These are phyloP conservation scores for Thymelicus lineola DNA, from an alignment of 2,888 invertebrate genomes.

Conservation along the genomic window DNA sequence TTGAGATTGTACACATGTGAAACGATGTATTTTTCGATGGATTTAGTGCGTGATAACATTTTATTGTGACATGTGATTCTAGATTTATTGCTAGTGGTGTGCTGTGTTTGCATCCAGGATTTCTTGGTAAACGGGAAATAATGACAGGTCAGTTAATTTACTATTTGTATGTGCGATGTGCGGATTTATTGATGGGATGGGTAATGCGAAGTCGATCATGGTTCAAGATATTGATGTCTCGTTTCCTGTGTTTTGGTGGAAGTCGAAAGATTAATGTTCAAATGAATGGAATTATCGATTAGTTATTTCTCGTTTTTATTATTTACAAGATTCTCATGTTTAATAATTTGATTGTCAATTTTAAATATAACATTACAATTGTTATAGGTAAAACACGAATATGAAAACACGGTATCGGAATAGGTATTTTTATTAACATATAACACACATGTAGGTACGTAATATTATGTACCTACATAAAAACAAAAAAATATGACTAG, in stretches of 20 bases:
- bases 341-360: no score
- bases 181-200: conserved; percentile 3
- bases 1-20: conserved; percentile 25
- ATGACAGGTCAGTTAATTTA: conserved; percentile 31
- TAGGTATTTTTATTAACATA: no score
- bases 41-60: conserved; percentile 32
- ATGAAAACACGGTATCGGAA: no score
- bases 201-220: background rate
- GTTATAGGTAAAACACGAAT: no score
- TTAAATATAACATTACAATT: no score
- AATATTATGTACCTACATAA: no score
- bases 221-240: background rate
- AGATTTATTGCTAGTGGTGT: conserved; percentile 29
- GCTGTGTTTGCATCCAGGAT: conserved; percentile 28
- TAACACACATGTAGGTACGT: no score
- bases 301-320: no score
- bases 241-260: background rate
- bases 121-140: conserved; percentile 20
- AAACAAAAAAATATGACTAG: no score
- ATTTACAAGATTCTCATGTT: no score
- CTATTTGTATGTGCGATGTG: background rate
- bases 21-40: conserved; percentile 15
- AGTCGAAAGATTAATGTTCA: background rate
- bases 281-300: no score
- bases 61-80: conserved; percentile 27